Evolutionary conservation across 2,888 invertebrate genomes (phyloP), one percentile per base, ranked within the genome.

Genomic region (Dorcus parallelipipedus): DNA sequence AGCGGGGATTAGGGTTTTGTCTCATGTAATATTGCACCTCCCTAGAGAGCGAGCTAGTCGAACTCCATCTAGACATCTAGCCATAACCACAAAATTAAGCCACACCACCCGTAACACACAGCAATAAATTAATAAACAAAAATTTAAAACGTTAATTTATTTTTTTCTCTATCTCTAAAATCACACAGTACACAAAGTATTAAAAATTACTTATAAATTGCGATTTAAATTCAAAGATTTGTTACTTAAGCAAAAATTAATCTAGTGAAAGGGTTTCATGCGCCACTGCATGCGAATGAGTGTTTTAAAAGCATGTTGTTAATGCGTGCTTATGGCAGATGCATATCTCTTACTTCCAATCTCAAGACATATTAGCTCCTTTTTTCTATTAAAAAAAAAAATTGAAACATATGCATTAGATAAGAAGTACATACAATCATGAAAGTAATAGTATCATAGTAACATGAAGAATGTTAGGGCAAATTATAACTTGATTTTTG

Each of bases 41-140:
- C 76, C 81, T 80, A 69, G 84, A 84, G 70, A 84, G 78, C 71
- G 84, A 84, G 79, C 84, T 84, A 80, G 82, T 77, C 63, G 84
- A 84, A 78, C 84, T 84, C 83, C 83, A 84, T 77, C 84, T 83
- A 80, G 84, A 84, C 78, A 84, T 80, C 83, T 84, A 80, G 76
- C 80, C 76, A 78, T 77, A 79, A 82, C 81, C 77, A 80, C 76
- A 80, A 79, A 66, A 76, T 77, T 61, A 66, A 72, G 70, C 71
- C 68, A 71, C 72, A 75, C 76, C 78, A 68, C 66, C 65, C 62
- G 58, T 51, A 60, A 62, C 49, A 58, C 49, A 58, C 49, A 59
- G 26, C 26, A 33, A 33, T 33, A 64, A 67, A 66, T 62, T 60
- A 64, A 64, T 60, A 60, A 60, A 50, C 41, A 9, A 41, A n/a